Conservation (phyloP, 2,888 invertebrate genomes). For the Urechis unicinctus region DNA sequence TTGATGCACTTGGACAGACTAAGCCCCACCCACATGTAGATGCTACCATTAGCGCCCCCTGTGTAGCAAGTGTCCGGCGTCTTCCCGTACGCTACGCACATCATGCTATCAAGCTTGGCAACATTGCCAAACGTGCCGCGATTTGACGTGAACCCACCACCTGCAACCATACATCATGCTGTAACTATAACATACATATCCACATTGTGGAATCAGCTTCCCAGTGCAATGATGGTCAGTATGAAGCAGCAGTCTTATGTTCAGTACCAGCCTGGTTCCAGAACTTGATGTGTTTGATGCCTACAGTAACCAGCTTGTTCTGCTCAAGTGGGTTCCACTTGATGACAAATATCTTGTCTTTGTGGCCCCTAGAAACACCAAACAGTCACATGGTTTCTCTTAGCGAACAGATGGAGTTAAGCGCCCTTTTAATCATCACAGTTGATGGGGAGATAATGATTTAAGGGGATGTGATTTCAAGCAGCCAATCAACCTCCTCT, state of each 20-base stretch:
- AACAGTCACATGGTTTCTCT: not conserved
- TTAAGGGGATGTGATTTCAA: too few relatives aligned
- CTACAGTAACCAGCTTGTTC: slow-evolving; percentile 48
- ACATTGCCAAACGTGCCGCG: slow-evolving; percentile 49
- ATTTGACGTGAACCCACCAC: slow-evolving; percentile 50
- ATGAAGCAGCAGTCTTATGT: too few relatives aligned
- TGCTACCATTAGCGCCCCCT: slow-evolving; percentile 48
- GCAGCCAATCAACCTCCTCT: too few relatives aligned
- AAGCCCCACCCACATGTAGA: slow-evolving; percentile 48
- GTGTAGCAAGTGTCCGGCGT: slow-evolving; percentile 44
- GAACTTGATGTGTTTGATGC: slow-evolving; percentile 53
- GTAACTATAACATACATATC: not conserved
- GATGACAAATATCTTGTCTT: slow-evolving; percentile 52
- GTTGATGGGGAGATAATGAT: too few relatives aligned
- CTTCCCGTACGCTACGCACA: slow-evolving; percentile 49
- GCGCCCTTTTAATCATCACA: too few relatives aligned
- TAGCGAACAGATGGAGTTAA: not conserved
- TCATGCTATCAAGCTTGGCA: slow-evolving; percentile 49
- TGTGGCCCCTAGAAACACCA: slow-evolving; percentile 44
- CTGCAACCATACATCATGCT: slow-evolving; percentile 21
- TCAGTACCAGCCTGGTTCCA: slow-evolving; percentile 52
- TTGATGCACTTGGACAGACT: slow-evolving; percentile 44
- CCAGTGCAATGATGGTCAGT: not conserved
- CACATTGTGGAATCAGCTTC: not conserved
- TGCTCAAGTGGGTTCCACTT: slow-evolving; percentile 50